phyloP scores from a whole-genome alignment of 2,888 invertebrate genomes.

The Corythucha ciliata region DNA sequence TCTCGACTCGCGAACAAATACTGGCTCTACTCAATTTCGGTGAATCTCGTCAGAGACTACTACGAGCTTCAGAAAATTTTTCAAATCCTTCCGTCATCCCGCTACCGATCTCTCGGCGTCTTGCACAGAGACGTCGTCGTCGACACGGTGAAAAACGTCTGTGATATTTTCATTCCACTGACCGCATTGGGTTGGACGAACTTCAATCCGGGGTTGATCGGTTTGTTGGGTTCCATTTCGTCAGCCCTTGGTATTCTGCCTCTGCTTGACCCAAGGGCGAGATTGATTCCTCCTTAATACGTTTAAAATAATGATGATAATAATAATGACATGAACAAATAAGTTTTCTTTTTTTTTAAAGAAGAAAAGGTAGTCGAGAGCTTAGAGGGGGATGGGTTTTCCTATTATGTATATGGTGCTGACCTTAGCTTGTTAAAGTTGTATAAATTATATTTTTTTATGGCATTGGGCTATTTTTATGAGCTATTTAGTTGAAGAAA shows the following conservation, averaged over 20 bases:
- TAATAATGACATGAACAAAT: too few relatives aligned
- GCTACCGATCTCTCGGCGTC: background rate
- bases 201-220: conserved; percentile 66
- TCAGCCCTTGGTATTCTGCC: conserved; percentile 64
- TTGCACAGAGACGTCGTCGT: conserved; percentile 58
- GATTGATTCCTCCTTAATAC: too few relatives aligned
- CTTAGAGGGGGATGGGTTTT: too few relatives aligned
- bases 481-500: too few relatives aligned
- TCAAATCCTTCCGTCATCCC: background rate
- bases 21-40: conserved; percentile 72
- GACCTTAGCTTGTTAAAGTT: too few relatives aligned
- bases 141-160: conserved; percentile 75
- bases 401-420: too few relatives aligned
- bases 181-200: conserved; percentile 68
- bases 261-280: conserved; percentile 12
- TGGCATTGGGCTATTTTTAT: too few relatives aligned
- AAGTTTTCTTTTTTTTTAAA: too few relatives aligned
- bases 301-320: too few relatives aligned
- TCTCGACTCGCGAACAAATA: conserved; percentile 63
- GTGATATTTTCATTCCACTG: conserved; percentile 80
- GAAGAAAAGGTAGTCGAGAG: too few relatives aligned
- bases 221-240: conserved; percentile 68
- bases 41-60: conserved; percentile 72
- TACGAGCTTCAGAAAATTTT: conserved; percentile 57
- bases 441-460: too few relatives aligned